Evolutionary conservation across 2,113 vertebrate genomes (phyloP), one percentile per base, ranked within the genome.

Genomic region (Sylvicapra grimmia): DNA sequence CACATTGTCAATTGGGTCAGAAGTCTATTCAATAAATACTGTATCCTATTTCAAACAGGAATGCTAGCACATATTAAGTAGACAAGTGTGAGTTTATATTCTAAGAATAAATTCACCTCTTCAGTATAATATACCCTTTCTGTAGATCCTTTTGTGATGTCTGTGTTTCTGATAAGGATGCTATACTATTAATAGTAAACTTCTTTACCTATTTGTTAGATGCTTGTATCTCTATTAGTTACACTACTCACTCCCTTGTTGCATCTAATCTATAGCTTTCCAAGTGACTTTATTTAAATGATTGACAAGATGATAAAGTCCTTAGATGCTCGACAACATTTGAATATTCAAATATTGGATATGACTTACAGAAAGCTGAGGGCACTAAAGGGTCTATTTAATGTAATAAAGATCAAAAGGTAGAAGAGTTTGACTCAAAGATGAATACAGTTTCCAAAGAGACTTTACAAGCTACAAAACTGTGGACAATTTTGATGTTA

Each of bases 11-110:
- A 54, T 18, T 89, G 68, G 29, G 18, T 85, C 59, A 93, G 75
- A 97, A 96, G 19, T 77, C 8, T 82, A 56, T 53, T 96, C 15
- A 94, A 95, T 31, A 94, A 96, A 92, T 49, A 75, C 3, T 47
- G 14, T 4, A 23, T 90, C 96, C 23, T 8, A 44, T n/a, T 89
- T 94, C 56, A 94, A 89, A 77, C 40, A 93, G 40, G 27, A 93
- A 79, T 83, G 40, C 5, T 13, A 51, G 51, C 61, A 72, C 3
- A 16, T 80, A 40, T 33, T 89, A 96, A 68, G 75, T 65, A 49
- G 10, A 80, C 3, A n/a, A 31, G n/a, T 25, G 4, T 49, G 14
- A 77, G 8, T 79, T 96, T 91, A 90, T 83, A 93, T 92, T 86
- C 65, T 75, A 54, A 89, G 83, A 63, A 88, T 13, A 80, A 53